Evolutionary conservation across 2,113 vertebrate species (phyloP).

Genomic region (Nibea coibor): DNA sequence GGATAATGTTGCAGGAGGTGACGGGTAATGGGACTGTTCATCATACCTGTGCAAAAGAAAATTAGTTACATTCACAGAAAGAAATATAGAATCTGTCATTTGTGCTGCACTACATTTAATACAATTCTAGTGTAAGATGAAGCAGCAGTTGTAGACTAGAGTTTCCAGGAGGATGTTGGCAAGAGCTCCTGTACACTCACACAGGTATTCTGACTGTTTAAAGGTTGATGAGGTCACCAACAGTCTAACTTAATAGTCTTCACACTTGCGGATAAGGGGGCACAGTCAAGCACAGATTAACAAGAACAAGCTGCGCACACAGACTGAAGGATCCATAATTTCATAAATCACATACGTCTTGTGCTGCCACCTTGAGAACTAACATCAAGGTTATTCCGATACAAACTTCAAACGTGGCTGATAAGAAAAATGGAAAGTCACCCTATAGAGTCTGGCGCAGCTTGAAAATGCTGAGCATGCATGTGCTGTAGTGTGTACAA

Average conservation of each 20-base stretch:
- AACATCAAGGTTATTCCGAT: constrained; percentile 1
- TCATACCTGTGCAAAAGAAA: neutral
- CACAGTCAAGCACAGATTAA: neutral
- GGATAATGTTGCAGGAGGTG: neutral
- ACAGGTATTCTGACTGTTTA: neutral
- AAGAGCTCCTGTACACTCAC: neutral
- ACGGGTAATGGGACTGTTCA: neutral
- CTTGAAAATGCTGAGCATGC: neutral
- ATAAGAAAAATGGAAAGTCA: constrained; percentile 1
- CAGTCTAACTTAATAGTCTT: no score
- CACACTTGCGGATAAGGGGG: neutral
- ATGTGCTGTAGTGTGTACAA: neutral
- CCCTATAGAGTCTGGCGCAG: neutral
- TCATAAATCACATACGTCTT: neutral
- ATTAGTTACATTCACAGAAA: neutral
- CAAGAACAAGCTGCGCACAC: constrained; percentile 1
- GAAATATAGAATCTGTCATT: neutral
- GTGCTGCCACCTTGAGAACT: constrained; percentile 21
- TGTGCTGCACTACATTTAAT: neutral
- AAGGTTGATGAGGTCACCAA: no score
- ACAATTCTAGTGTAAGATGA: neutral
- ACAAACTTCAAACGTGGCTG: neutral
- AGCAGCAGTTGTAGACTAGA: neutral
- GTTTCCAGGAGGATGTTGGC: neutral
- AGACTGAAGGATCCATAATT: neutral